Evolutionary conservation across 2,888 invertebrate genomes (phyloP), one percentile per base, ranked within the genome.

Genomic region (Chironomus tentans): DNA sequence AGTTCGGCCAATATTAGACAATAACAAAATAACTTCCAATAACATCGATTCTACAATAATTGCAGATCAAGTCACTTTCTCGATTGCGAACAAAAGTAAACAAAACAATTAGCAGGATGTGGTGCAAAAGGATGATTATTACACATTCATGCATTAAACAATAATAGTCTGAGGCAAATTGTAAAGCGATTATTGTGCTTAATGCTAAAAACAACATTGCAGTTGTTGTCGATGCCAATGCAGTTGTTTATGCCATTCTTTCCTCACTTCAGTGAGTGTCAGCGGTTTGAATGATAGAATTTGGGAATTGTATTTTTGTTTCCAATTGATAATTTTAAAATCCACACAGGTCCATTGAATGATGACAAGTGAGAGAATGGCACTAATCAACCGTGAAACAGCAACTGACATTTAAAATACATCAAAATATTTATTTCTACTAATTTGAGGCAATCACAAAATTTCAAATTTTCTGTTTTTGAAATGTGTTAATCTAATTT

Each of bases 341-440:
- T 38, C 38, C 38, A 38, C 38, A 38, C 38, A 38, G 15, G 56
- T 7, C 56, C 7, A 15, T 56, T 56, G 56, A 50, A 50, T 50
- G n/a, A 56, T 65, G 24, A 24, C 13, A 62, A 24, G 65, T 22
- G 65, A 68, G 38, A 38, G 38, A 74, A 47, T 61, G 48, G 65
- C 74, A 74, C 68, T 74, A 74, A 74, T 74, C 74, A 74, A 74
- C 68, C 47, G 74, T 61, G 22, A 74, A 71, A 68, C 56, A 18
- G 2, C 18, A 24, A 68, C 12, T 48, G 65, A 74, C 74, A 74
- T 74, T n/a, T 6, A 28, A 28, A 28, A 28, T 28, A 28, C 28
- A 38, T 38, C 1, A 38, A 38, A 38, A 38, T 10, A 38, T 38
- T 4, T 4, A 38, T 38, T 38, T 10, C 38, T 38, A 68, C 74